Conservation (phyloP, 2,797 vertebrate species). For the Cryptoblepharus egeriae region DNA sequence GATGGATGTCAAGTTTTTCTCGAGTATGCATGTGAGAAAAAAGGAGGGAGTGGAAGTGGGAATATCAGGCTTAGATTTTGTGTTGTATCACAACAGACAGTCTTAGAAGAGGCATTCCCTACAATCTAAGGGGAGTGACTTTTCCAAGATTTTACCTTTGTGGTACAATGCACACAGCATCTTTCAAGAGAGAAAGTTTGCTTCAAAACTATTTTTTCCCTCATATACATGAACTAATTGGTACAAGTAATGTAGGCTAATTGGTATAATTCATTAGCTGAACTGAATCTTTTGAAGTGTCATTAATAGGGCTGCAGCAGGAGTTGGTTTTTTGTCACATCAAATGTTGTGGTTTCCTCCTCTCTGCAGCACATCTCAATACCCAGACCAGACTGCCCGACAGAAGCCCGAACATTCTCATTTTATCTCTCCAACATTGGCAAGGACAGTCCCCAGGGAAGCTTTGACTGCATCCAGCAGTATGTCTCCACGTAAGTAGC, state of each 20-base stretch:
- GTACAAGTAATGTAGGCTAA: too few species aligned
- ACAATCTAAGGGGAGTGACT: not conserved
- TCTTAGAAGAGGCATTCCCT: not conserved
- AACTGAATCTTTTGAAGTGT: not conserved
- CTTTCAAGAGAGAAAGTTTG: too few species aligned
- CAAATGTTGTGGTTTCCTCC: not conserved
- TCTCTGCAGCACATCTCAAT: slow-evolving; percentile 90
- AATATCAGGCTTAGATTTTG: too few species aligned
- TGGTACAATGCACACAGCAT: too few species aligned
- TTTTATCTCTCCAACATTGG: slow-evolving; percentile 96
- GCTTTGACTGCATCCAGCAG: slow-evolving; percentile 98
- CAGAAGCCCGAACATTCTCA: slow-evolving; percentile 87
- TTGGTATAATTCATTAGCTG: not conserved
- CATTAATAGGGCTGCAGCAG: not conserved
- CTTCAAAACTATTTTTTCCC: not conserved
- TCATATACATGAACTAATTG: too few species aligned
- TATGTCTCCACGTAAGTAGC: slow-evolving; percentile 91
- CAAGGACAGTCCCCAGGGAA: slow-evolving; percentile 95
- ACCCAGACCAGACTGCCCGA: slow-evolving; percentile 86
- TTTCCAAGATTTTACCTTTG: not conserved
- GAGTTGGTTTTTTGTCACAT: not conserved
- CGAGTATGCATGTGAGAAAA: too few species aligned
- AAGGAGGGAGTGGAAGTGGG: too few species aligned
- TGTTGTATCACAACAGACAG: too few species aligned
- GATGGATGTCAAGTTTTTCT: too few species aligned